These are phyloP conservation scores for Xenus cinereus DNA, from an alignment of 2,113 vertebrate species.

Conservation along the genomic window DNA sequence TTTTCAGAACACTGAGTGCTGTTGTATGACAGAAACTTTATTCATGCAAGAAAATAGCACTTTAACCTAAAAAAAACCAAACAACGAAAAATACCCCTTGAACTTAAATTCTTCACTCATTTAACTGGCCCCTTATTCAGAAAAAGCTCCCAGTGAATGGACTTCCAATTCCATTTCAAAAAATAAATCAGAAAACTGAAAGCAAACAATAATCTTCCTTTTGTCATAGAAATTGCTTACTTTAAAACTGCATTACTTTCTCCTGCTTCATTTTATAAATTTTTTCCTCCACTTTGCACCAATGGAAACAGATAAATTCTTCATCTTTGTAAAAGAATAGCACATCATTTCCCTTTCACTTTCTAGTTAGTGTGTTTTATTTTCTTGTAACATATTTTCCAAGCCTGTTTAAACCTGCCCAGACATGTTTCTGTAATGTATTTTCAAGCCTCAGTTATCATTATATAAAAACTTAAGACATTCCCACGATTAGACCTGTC, in stretches of 20 bases:
- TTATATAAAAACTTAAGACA: neutral
- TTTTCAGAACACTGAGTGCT: neutral
- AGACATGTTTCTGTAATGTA: neutral
- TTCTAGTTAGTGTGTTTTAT: neutral
- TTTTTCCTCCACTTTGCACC: neutral
- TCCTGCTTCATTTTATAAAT: neutral
- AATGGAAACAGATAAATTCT: neutral
- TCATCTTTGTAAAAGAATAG: neutral
- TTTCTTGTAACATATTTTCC: neutral
- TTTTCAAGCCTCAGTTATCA: neutral
- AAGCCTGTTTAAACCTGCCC: neutral
- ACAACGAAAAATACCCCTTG: neutral
- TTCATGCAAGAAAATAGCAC: neutral
- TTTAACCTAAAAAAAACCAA: neutral
- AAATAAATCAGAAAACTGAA: constrained; percentile 6
- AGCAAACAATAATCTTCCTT: neutral
- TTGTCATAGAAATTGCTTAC: constrained; percentile 16
- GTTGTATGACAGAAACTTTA: neutral
- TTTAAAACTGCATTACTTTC: neutral
- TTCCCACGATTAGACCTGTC: neutral
- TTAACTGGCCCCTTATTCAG: neutral
- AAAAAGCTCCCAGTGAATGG: neutral
- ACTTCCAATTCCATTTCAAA: neutral
- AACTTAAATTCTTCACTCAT: neutral
- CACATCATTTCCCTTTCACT: neutral